Percentiles rank a stretch among this genome's conserved stretches.
Evolutionary conservation across 2,797 vertebrate genomes (phyloP).

Genomic region (Sphaeramia orbicularis): DNA sequence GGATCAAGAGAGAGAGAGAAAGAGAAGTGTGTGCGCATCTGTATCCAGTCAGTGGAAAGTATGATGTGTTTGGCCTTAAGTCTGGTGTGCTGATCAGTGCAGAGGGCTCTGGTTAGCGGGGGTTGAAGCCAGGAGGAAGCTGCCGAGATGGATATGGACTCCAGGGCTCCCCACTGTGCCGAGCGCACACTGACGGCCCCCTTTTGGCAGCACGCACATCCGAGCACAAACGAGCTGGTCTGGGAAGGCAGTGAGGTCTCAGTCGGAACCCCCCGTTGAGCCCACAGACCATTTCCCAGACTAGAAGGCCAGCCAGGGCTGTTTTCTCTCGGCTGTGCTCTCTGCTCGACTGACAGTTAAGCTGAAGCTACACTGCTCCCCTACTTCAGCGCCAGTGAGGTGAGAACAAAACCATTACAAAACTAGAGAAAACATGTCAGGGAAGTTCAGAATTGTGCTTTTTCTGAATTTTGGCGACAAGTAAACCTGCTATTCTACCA

Average conservation of each 20-base stretch:
- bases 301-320: conserved; percentile 81
- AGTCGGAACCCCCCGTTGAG: conserved; percentile 81
- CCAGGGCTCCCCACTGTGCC: conserved; percentile 78
- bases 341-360: conserved; percentile 80
- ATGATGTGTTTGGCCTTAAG: conserved; percentile 83
- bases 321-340: conserved; percentile 76
- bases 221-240: conserved; percentile 82
- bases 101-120: conserved; percentile 80
- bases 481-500: conserved; percentile 29
- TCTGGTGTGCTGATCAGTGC: conserved; percentile 79
- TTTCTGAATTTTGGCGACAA: conserved; percentile 31
- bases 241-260: conserved; percentile 84
- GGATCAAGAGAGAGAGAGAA: conserved; percentile 14
- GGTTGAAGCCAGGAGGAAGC: conserved; percentile 84
- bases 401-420: conserved; percentile 79
- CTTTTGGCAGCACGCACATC: conserved; percentile 84
- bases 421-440: conserved; percentile 70
- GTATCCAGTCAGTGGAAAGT: conserved; percentile 85
- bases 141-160: conserved; percentile 86
- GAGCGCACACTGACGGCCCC: conserved; percentile 81
- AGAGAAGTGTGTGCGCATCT: conserved; percentile 61
- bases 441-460: conserved; percentile 54
- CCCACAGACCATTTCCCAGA: conserved; percentile 85
- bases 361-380: conserved; percentile 66
- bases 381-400: conserved; percentile 72